phyloP scores from a whole-genome alignment of 2,113 vertebrate genomes.

The Empidonax traillii region DNA sequence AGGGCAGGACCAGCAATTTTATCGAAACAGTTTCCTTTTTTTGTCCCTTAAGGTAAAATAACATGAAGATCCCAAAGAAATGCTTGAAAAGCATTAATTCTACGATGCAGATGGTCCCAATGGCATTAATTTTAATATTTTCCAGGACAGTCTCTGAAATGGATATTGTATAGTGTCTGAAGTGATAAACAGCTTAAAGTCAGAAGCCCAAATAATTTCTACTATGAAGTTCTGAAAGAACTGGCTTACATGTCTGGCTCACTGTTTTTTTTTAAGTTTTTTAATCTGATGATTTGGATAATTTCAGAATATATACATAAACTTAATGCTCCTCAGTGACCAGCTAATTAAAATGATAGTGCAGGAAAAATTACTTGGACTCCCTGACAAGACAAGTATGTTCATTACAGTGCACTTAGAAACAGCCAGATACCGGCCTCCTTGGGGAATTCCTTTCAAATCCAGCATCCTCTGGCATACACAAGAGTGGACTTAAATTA shows the following conservation, averaged over 20 bases:
- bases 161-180: not conserved
- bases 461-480: not conserved
- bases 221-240: not conserved
- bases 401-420: not conserved
- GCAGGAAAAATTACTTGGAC: not conserved
- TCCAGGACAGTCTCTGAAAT: not conserved
- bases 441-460: not conserved
- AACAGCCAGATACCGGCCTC: not conserved
- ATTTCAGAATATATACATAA: not conserved
- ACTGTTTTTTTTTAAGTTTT: not conserved
- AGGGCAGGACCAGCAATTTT: not conserved
- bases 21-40: not conserved
- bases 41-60: not conserved
- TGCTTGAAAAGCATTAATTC: not conserved
- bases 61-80: not conserved
- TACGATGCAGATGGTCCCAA: not conserved
- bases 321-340: not conserved
- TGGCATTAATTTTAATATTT: not conserved
- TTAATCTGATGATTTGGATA: not conserved
- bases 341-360: not conserved
- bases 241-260: not conserved
- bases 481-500: not conserved
- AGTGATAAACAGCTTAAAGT: not conserved
- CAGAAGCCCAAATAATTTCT: not conserved
- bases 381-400: not conserved